phyloP scores from a whole-genome alignment of 2,797 vertebrate species.

The Anguilla pacifica region DNA sequence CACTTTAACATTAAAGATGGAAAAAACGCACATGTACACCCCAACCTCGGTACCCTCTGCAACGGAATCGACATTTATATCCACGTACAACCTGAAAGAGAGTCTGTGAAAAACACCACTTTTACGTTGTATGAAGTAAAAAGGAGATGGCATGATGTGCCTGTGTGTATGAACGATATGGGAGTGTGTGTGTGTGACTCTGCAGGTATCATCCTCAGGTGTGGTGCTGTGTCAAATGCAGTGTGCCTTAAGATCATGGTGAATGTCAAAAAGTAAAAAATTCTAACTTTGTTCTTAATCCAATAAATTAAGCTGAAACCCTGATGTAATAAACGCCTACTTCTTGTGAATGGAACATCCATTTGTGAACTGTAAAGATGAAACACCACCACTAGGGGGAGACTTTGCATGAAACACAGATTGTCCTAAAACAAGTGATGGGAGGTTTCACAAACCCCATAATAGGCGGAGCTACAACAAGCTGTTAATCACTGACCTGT shows the following conservation, averaged over 20 bases:
- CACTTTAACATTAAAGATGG: neutral
- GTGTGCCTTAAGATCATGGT: constrained; percentile 6
- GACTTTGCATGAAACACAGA: neutral
- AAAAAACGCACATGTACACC: neutral
- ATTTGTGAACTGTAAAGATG: neutral
- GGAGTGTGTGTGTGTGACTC: neutral
- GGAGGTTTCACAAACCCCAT: neutral
- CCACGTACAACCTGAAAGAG: neutral
- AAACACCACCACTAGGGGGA: constrained; percentile 7
- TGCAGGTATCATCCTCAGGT: neutral
- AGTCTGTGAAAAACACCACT: neutral
- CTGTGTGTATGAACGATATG: neutral
- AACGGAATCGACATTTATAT: neutral
- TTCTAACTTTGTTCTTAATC: neutral
- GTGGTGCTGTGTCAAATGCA: neutral
- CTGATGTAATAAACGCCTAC: neutral
- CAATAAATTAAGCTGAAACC: neutral
- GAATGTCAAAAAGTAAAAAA: neutral
- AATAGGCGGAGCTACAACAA: neutral
- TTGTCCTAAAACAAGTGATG: neutral
- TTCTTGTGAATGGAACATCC: neutral
- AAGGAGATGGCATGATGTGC: neutral
- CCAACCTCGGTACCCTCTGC: neutral
- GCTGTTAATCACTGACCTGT: neutral
- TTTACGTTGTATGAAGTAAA: neutral